Conservation (phyloP, 2,888 invertebrate species). For the Leucophora obtusa region DNA sequence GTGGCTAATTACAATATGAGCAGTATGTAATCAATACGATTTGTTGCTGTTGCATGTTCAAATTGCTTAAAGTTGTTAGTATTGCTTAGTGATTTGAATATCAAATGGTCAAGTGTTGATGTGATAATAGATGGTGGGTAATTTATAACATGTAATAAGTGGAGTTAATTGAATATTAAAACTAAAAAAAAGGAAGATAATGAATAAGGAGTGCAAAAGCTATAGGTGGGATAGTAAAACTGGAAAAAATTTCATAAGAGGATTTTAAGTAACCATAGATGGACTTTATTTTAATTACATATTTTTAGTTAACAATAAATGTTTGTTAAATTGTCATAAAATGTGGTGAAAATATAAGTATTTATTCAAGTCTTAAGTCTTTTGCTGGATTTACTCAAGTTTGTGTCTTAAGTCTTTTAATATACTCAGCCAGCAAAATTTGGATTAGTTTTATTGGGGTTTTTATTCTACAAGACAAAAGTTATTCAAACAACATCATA, state of each 20-base stretch:
- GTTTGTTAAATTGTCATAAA: not conserved
- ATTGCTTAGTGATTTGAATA: constrained; percentile 48
- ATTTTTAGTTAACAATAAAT: no score
- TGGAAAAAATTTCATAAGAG: not conserved
- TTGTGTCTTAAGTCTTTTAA: not conserved
- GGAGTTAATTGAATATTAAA: constrained; percentile 54
- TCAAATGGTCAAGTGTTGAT: constrained; percentile 59
- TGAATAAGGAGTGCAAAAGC: not conserved
- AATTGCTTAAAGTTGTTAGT: constrained; percentile 48
- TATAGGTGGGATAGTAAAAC: not conserved
- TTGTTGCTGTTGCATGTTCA: constrained; percentile 58
- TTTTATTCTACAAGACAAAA: no score
- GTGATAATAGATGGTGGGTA: constrained; percentile 61
- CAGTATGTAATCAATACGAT: constrained; percentile 64
- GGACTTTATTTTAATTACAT: no score
- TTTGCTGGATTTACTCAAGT: not conserved
- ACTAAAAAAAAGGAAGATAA: not conserved
- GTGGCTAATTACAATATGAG: constrained; percentile 63
- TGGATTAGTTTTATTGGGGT: no score
- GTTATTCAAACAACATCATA: no score
- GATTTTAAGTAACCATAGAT: not conserved
- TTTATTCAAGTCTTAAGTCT: not conserved
- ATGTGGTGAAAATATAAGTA: not conserved
- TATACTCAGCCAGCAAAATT: no score
- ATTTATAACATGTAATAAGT: constrained; percentile 58